A percentile compares a stretch with the other conserved stretches of the same genome.
These are phyloP conservation scores for Hipparchia sbordonii DNA, from an alignment of 2,888 invertebrate genomes.

Conservation along the genomic window DNA sequence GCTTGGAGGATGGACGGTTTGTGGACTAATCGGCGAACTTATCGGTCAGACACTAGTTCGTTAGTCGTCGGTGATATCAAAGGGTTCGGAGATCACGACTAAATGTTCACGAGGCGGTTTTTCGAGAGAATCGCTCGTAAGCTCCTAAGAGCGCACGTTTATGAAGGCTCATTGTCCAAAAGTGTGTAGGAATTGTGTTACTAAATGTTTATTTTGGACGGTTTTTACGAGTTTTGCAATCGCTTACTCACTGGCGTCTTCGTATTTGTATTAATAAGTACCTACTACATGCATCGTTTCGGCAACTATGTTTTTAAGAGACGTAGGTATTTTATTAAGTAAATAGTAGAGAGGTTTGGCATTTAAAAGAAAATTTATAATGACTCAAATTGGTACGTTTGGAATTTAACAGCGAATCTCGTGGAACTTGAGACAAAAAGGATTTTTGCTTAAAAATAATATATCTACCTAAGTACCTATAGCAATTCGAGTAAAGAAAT, in stretches of 20 bases:
- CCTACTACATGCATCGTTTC: no score
- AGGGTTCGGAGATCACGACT: conserved; percentile 70
- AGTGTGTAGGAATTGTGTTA: conserved; percentile 44
- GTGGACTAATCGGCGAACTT: conserved; percentile 57
- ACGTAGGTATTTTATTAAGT: background rate
- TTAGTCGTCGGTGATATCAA: conserved; percentile 73
- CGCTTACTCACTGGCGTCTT: background rate
- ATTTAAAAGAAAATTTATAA: background rate
- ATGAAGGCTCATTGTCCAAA: conserved; percentile 54
- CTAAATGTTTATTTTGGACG: conserved; percentile 19
- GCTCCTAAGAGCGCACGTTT: conserved; percentile 68
- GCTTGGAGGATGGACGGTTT: conserved; percentile 53
- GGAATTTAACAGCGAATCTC: conserved; percentile 19
- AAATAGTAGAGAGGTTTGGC: background rate
- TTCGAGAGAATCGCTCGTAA: conserved; percentile 67
- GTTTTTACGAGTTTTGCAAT: background rate
- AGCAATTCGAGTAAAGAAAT: conserved; percentile 34
- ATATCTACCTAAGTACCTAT: conserved; percentile 27
- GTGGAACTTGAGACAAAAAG: conserved; percentile 20
- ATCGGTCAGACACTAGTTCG: conserved; percentile 64
- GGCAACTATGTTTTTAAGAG: background rate
- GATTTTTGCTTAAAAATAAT: conserved; percentile 34
- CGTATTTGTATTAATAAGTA: no score
- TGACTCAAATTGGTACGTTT: background rate
- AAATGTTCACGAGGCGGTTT: conserved; percentile 65